Base-by-base conservation (phyloP, 2,888 invertebrate species). In the Bellardia pandia region DNA sequence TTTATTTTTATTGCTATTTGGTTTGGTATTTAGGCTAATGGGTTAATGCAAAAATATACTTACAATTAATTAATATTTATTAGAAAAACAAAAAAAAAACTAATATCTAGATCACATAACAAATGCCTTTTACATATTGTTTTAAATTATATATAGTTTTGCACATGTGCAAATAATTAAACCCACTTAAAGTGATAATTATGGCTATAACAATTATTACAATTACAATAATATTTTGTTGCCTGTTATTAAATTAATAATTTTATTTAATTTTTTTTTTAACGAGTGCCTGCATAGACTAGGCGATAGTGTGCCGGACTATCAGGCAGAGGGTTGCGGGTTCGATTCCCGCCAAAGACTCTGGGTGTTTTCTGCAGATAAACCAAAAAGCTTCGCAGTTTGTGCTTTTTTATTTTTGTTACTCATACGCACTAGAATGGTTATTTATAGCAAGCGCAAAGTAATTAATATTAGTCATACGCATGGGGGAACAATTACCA, bases 1-100 rank as follows among this genome's bases (percentile, higher is more conserved):
- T 69, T 60, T 45, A 37, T 77, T 58, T 82, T 6, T 13, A 56
- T 48, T 66, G 51, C 42, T 60, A 37, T 53, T 45, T 37, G 69
- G 13, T 77, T 77, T 56, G 81, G 86, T 83, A 86, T 83, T 86
- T 86, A 40, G 79, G 75, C n/a, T 74, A 86, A 83, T 86, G n/a
- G 86, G 86, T 86, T 86, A 86, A 83, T 77, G 71, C 69, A 83
- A 83, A 83, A 83, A 23, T 71, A 23, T 23, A 64, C 53, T 77
- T 68, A 56, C 16, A 77, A 71, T 33, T 62, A 62, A 82, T 82
- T 82, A 75, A 69, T 71, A 64, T 53, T 75, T 68, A 75, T 68
- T 81, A 75, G 58, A 7, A 74, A 74, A 14, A 69, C 33, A 7
- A 33, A 48, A 8, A 64, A 16, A 42, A 11, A 42, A 58, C 37